Evolutionary conservation across 1,140 invertebrate genomes (phyloP).

Genomic region (Thaumetopoea pityocampa): DNA sequence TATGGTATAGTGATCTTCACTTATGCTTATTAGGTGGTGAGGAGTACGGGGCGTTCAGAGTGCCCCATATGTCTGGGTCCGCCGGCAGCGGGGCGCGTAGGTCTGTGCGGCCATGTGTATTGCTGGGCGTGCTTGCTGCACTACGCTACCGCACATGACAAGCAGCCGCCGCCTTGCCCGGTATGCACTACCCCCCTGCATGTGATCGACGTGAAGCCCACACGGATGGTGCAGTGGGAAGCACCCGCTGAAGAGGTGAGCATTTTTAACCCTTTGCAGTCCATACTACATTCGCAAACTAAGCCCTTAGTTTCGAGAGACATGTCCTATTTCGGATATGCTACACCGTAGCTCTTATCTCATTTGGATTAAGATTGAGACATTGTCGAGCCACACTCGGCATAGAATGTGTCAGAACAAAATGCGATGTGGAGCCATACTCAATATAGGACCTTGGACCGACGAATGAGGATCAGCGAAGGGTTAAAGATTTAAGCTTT

Average conservation of each 20-base stretch:
- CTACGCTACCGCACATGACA: slow-evolving; percentile 89
- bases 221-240: slow-evolving; percentile 54
- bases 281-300: background rate
- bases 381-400: too few species aligned
- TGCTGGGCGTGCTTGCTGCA: slow-evolving; percentile 97
- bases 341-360: too few species aligned
- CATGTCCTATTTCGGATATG: too few species aligned
- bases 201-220: slow-evolving; percentile 84
- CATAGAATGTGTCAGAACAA: slow-evolving; percentile 1
- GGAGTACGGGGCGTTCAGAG: slow-evolving; percentile 79
- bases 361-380: too few species aligned
- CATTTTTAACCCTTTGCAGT: background rate
- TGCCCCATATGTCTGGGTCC: slow-evolving; percentile 94
- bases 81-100: slow-evolving; percentile 92
- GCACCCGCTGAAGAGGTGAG: slow-evolving; percentile 51
- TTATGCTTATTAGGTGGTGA: slow-evolving; percentile 55
- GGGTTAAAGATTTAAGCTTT: too few species aligned
- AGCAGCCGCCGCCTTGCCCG: slow-evolving; percentile 85
- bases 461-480: too few species aligned
- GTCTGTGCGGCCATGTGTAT: slow-evolving; percentile 95
- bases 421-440: too few species aligned
- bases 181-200: slow-evolving; percentile 90
- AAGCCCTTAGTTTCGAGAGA: too few species aligned
- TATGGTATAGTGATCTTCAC: too few species aligned
- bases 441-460: too few species aligned